Conservation (phyloP, 2,113 vertebrate species). For the Dicaeum eximium region DNA sequence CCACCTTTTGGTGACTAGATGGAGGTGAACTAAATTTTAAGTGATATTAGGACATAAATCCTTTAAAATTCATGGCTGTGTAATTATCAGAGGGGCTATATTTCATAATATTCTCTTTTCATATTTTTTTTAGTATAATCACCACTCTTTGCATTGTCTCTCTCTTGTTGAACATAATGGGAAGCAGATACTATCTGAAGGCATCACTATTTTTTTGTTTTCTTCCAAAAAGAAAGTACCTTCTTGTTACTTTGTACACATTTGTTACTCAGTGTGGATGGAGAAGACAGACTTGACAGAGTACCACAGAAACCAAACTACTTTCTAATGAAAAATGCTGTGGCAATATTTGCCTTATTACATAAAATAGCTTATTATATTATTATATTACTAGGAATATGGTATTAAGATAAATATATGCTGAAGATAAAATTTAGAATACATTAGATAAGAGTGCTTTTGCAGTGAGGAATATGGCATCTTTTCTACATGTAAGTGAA, state of each 20-base stretch:
- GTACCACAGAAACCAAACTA: neutral
- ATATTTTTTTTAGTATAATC: neutral
- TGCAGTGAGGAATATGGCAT: fast-evolving
- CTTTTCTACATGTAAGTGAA: neutral
- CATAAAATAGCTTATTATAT: neutral
- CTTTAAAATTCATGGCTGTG: neutral
- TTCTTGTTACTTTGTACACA: neutral
- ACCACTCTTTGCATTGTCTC: neutral
- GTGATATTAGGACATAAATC: neutral
- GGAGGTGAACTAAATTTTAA: neutral
- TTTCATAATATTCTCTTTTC: neutral
- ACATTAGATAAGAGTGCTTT: neutral
- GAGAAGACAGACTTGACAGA: neutral
- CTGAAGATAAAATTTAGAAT: neutral
- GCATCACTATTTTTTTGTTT: neutral
- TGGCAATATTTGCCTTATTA: neutral
- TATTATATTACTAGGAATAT: neutral
- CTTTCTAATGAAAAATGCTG: neutral
- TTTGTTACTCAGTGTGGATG: too few species aligned
- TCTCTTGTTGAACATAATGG: neutral
- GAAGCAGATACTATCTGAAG: neutral
- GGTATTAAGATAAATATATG: neutral
- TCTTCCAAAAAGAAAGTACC: neutral
- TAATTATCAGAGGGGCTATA: neutral
- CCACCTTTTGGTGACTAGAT: neutral